Evolutionary conservation across 2,113 vertebrate genomes (phyloP).

Genomic region (Vombatus ursinus): DNA sequence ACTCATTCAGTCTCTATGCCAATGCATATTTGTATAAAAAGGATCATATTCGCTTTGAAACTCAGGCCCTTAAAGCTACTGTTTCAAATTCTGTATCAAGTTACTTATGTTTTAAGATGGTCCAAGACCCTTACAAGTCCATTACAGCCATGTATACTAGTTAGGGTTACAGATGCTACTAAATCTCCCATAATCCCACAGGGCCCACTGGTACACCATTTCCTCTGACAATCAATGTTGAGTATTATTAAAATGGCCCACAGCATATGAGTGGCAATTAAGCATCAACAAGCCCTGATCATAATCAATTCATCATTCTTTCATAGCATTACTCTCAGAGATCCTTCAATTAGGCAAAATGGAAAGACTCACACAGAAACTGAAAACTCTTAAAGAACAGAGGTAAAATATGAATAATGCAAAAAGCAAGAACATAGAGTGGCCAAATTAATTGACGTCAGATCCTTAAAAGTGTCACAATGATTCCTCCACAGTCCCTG

Average conservation of each 20-base stretch:
- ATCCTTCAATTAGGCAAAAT: slow-evolving; percentile 43
- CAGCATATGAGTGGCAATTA: slow-evolving; percentile 63
- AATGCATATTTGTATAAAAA: neutral
- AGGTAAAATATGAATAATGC: slow-evolving; percentile 38
- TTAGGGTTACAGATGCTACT: neutral
- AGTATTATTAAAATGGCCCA: slow-evolving; percentile 52
- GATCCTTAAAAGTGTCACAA: slow-evolving; percentile 25
- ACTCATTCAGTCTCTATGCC: neutral
- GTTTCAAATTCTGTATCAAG: neutral
- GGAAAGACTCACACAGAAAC: slow-evolving; percentile 46
- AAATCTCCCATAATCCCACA: neutral
- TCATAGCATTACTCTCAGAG: slow-evolving; percentile 47
- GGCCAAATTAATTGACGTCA: slow-evolving; percentile 27
- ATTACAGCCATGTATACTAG: neutral
- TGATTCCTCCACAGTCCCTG: neutral
- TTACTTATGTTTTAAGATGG: slow-evolving; percentile 22
- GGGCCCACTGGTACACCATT: neutral
- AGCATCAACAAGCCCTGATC: slow-evolving; percentile 41
- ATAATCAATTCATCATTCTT: slow-evolving; percentile 46
- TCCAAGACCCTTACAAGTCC: neutral
- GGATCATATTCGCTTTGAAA: slow-evolving; percentile 38
- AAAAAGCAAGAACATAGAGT: neutral
- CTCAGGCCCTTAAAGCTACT: neutral
- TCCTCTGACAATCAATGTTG: slow-evolving; percentile 38
- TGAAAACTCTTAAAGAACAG: slow-evolving; percentile 24